phyloP scores from a whole-genome alignment of 2,113 vertebrate genomes.

The Alosa alosa region DNA sequence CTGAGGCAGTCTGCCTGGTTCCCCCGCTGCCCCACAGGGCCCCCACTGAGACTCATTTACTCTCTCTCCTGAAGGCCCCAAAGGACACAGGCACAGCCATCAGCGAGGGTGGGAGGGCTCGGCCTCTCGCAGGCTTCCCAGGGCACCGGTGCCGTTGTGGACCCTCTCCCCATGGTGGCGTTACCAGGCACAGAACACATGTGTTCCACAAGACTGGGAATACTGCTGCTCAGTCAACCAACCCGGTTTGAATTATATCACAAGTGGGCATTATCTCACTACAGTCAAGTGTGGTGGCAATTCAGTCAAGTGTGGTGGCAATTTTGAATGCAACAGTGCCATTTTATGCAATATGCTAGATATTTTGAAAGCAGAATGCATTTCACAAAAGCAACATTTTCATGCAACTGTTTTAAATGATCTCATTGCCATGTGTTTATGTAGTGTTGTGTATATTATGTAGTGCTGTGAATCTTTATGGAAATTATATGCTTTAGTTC shows the following conservation, averaged over 20 bases:
- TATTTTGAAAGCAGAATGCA: background rate
- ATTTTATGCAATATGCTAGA: background rate
- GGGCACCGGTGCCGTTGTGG: background rate
- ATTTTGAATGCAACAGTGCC: background rate
- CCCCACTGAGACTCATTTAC: background rate
- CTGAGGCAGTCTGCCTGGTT: background rate
- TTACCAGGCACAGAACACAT: conserved; percentile 1
- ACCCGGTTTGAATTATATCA: background rate
- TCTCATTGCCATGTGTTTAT: background rate
- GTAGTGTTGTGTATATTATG: background rate
- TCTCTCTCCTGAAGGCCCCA: background rate
- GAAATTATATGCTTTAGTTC: background rate
- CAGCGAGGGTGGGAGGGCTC: background rate
- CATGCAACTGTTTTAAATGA: background rate
- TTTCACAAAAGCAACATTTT: background rate
- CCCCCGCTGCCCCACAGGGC: background rate
- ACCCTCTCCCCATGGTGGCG: background rate
- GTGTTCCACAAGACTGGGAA: background rate
- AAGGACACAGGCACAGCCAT: background rate
- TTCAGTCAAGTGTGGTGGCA: background rate
- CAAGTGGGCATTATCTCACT: background rate
- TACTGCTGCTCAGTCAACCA: background rate
- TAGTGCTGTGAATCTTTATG: background rate
- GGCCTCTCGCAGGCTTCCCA: background rate
- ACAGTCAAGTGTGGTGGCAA: background rate